These are phyloP conservation scores for Drosophila yakuba DNA, from an alignment of 1,140 invertebrate species.

Conservation along the genomic window DNA sequence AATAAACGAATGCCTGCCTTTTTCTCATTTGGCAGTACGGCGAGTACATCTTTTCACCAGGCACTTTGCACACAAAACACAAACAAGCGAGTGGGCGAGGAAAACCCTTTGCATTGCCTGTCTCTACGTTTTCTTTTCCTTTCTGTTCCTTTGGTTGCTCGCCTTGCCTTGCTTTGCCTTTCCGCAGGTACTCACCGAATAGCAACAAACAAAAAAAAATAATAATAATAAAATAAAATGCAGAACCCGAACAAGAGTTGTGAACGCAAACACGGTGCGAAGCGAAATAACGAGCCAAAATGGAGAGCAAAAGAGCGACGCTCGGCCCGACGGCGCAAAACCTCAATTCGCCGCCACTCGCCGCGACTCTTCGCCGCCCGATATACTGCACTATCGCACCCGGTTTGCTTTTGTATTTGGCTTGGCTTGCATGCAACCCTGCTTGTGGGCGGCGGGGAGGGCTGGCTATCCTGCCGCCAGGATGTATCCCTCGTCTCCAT, in stretches of 20 bases:
- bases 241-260: constrained; percentile 80
- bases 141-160: not conserved
- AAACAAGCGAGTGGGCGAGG: not conserved
- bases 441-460: not conserved
- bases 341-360: constrained; percentile 47
- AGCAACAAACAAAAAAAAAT: constrained; percentile 79
- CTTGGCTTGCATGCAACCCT: not conserved
- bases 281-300: constrained; percentile 79
- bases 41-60: constrained; percentile 17
- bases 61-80: not conserved
- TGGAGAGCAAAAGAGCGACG: constrained; percentile 66
- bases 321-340: constrained; percentile 20
- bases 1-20: constrained; percentile 58
- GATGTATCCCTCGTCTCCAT: not conserved
- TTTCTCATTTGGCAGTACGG: constrained; percentile 21
- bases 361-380: constrained; percentile 26
- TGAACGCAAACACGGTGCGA: constrained; percentile 81
- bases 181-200: constrained; percentile 20
- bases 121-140: not conserved
- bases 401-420: constrained; percentile 1
- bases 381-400: constrained; percentile 28
- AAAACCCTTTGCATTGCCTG: not conserved
- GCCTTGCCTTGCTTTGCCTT: not conserved
- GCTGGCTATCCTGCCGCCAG: not conserved
- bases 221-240: constrained; percentile 83